Conservation (phyloP, 2,113 vertebrate genomes). For the Kobus ellipsiprymnus region DNA sequence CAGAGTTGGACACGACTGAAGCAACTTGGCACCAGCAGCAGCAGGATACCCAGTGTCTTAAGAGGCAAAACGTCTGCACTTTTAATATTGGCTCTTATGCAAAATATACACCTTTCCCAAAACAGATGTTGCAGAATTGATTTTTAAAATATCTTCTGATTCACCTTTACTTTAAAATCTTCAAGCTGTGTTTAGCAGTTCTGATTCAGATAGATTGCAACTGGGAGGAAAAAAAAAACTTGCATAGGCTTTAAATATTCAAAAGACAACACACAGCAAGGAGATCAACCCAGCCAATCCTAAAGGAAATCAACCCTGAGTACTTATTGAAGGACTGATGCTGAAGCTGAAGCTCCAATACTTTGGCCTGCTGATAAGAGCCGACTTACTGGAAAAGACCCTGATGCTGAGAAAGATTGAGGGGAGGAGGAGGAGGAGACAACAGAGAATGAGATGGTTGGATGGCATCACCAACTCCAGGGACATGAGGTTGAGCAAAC, state of each 20-base stretch:
- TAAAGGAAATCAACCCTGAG: background rate
- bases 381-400: background rate
- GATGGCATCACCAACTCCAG: background rate
- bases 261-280: background rate
- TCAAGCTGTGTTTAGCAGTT: slow-evolving; percentile 2
- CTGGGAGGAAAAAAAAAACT: background rate
- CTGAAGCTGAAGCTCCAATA: background rate
- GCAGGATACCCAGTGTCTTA: background rate
- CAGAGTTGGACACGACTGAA: too few relatives aligned
- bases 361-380: background rate
- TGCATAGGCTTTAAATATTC: background rate
- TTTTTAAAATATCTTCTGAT: background rate
- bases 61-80: background rate
- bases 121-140: background rate
- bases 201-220: slow-evolving; percentile 3
- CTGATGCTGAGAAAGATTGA: background rate
- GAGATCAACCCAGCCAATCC: background rate
- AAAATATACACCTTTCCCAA: slow-evolving; percentile 12
- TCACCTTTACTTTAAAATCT: slow-evolving; percentile 28
- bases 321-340: background rate
- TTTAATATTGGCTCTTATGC: background rate
- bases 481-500: background rate
- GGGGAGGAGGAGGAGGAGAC: background rate
- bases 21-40: too few relatives aligned
- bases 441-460: background rate